Evolutionary conservation across 2,113 vertebrate species (phyloP).

Genomic region (Hiodon alosoides): DNA sequence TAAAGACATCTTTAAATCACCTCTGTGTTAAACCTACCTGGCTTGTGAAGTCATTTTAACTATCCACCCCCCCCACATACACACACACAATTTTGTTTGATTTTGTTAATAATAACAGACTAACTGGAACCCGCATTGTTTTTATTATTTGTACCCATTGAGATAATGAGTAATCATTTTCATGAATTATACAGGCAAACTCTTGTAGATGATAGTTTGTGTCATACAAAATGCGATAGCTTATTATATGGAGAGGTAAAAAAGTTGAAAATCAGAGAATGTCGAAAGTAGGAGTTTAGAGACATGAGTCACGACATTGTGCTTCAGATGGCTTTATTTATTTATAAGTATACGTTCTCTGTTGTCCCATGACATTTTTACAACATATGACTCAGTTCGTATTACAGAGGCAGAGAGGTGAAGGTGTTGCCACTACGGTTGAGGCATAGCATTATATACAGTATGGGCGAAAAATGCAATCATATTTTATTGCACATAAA

Average conservation of each 20-base stretch:
- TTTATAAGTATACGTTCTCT: conserved; percentile 21
- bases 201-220: too few species aligned
- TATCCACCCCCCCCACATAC: too few species aligned
- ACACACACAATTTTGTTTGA: too few species aligned
- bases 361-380: conserved; percentile 21
- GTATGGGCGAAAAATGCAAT: neutral
- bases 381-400: conserved; percentile 27
- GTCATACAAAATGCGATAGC: neutral
- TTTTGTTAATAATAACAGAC: neutral
- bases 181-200: too few species aligned
- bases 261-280: conserved; percentile 27
- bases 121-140: neutral
- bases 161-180: neutral
- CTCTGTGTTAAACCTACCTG: too few species aligned
- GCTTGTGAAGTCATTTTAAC: too few species aligned
- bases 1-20: too few species aligned
- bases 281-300: conserved; percentile 30
- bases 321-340: conserved; percentile 12
- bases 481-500: neutral
- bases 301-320: conserved; percentile 34
- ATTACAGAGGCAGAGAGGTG: conserved; percentile 13
- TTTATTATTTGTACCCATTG: neutral
- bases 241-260: conserved; percentile 32
- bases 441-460: neutral
- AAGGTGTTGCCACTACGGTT: neutral